phyloP scores from a whole-genome alignment of 2,888 invertebrate genomes.

The Isotomurus palustris region DNA sequence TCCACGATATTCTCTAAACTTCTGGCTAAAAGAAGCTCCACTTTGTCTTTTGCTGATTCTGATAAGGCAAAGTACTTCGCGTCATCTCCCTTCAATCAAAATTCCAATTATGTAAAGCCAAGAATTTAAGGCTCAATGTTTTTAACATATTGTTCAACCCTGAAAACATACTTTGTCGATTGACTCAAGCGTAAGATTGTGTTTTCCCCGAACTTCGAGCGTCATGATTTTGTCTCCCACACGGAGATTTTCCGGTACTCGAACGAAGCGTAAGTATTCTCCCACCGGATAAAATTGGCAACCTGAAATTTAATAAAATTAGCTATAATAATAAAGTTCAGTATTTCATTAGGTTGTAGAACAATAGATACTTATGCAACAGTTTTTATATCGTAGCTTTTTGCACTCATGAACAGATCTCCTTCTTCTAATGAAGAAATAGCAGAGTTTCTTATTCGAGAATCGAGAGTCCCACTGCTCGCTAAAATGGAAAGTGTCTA shows the following conservation, averaged over 20 bases:
- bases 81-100: constrained; percentile 65
- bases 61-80: constrained; percentile 67
- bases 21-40: constrained; percentile 69
- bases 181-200: constrained; percentile 65
- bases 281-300: constrained; percentile 80
- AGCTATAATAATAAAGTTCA: background rate
- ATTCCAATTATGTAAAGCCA: background rate
- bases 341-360: too few species aligned
- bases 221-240: constrained; percentile 73
- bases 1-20: constrained; percentile 76
- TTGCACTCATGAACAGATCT: too few species aligned
- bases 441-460: background rate
- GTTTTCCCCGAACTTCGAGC: constrained; percentile 77
- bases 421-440: too few species aligned
- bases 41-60: constrained; percentile 70
- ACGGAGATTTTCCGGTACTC: constrained; percentile 73
- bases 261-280: constrained; percentile 77
- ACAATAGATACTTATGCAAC: too few species aligned
- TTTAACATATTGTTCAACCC: too few species aligned
- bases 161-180: constrained; percentile 58
- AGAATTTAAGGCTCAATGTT: too few species aligned
- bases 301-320: constrained; percentile 53
- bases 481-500: too few species aligned
- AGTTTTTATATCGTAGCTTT: too few species aligned
- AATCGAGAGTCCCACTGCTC: background rate